Evolutionary conservation across 92 coral and sea anemone genomes (phyloP), one percentile per base, ranked within the genome.

Genomic region (Phenganax subtilis): DNA sequence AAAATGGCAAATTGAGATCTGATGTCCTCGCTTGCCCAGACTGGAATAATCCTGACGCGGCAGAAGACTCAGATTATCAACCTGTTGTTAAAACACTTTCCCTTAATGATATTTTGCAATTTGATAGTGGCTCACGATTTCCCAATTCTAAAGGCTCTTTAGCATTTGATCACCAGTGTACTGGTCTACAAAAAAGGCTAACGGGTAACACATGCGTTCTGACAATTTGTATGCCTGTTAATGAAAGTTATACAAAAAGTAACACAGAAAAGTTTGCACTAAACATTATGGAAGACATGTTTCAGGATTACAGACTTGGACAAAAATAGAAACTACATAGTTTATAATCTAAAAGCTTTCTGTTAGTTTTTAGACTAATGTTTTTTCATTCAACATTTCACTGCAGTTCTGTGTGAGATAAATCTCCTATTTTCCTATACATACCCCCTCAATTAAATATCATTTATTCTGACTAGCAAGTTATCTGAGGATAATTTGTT

Each of bases 111-210:
- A 66, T 85, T 37, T 57, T 76, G 55, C 90, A 88, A 59, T 88
- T 88, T 81, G 88, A 81, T 56, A 88, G 88, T 85, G 81, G 88
- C 5, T 68, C 80, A 15, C 73, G 89, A 52, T 88, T 74, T 72
- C 91, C 89, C 5, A 88, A 85, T n/a, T 88, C 85, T 65, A 53
- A 80, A 56, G 91, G 89, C 47, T 79, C 60, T 17, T 72, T 88
- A 17, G 9, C 64, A 54, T 89, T 89, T 83, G 84, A 89, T 11
- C 89, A 84, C 71, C 84, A 29, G 51, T 63, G 61, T 63, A 58
- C 29, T 30, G 53, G 52, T 37, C 37, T 47, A 81, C 77, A 67
- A 60, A 75, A 82, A 52, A 80, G 89, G 57, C 58, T 89, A 0
- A 86, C 64, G 67, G 89, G 80, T 30, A 86, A 86, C 63, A 86